Base-by-base conservation (phyloP, 2,888 invertebrate species). In the Hirtodrosophila trivittata region DNA sequence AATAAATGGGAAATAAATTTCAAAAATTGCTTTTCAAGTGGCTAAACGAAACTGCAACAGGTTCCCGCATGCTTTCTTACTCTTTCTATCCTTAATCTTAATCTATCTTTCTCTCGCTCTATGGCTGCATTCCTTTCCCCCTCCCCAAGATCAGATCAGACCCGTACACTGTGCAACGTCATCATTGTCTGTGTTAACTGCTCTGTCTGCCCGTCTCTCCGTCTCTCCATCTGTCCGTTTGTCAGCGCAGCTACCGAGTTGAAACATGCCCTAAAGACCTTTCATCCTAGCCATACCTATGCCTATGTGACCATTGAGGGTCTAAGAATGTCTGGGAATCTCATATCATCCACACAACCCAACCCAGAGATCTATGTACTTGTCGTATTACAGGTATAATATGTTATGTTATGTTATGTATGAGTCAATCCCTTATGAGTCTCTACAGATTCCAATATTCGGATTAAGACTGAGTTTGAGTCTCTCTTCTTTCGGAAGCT, bases 1-100 rank as follows among this genome's bases (percentile, higher is more conserved):
- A 82, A 80, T 85, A 80, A 85, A 85, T 80, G 78, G 66, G 69
- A 82, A 85, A 85, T 69, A 82, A 78, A 78, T 85, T 80, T 78
- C 41, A 52, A 62, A 77, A 80, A 85, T 77, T 78, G 65, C 65
- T 85, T 75, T 78, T 80, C 83, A 82, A 80, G 86, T 82, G 80
- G 78, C 51, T 60, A 57, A 69, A 75, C 49, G 60, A 66, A 66
- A 70, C 51, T 75, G 70, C 62, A 67, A 71, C 64, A 75, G 71
- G 69, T 71, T 74, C 57, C 49, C 52, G 51, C 50, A 57, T 35
- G 43, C 18, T 30, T 32, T 47, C 13, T 10, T 2, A 16, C 26
- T 26, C 37, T 33, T 45, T 13, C 32, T 9, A 25, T 21, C 37
- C n/a, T n/a, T n/a, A n/a, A n/a, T 13, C 16, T 7, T 28, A 16